A percentile compares a stretch with the other conserved stretches of the same genome.
Conservation (phyloP, 2,797 vertebrate species). For the Hoplostethus mediterraneus region DNA sequence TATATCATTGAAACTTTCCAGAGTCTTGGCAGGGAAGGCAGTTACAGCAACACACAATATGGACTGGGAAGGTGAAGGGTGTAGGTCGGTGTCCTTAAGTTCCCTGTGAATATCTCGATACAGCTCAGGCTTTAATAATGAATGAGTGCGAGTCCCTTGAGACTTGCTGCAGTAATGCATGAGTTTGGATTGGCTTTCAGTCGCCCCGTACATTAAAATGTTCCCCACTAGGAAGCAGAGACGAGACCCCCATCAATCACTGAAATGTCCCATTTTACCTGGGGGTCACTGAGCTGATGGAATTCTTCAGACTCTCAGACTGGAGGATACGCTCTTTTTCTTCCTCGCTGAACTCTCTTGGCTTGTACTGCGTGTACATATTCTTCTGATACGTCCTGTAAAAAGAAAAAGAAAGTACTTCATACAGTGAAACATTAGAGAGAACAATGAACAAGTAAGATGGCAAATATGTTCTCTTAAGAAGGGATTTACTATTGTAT, state of each 20-base stretch:
- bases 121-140: not conserved
- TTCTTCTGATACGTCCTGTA: slow-evolving; percentile 88
- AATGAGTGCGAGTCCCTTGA: slow-evolving; percentile 11
- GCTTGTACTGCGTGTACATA: slow-evolving; percentile 84
- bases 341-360: slow-evolving; percentile 84
- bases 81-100: not conserved
- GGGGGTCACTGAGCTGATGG: slow-evolving; percentile 78
- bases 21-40: not conserved
- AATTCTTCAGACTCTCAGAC: slow-evolving; percentile 81
- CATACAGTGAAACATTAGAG: slow-evolving; percentile 11
- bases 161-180: slow-evolving; percentile 3
- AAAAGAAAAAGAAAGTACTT: slow-evolving; percentile 16
- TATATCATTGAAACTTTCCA: too few relatives aligned
- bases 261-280: slow-evolving; percentile 79
- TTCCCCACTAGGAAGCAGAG: slow-evolving; percentile 7
- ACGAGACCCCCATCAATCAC: slow-evolving; percentile 12
- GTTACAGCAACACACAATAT: too few relatives aligned
- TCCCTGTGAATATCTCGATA: slow-evolving; percentile 3
- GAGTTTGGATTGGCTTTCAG: slow-evolving; percentile 16
- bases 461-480: too few relatives aligned
- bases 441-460: not conserved
- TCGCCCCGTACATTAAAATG: slow-evolving; percentile 3
- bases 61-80: not conserved
- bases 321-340: slow-evolving; percentile 80
- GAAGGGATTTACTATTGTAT: not conserved